Evolutionary conservation across 2,888 invertebrate species (phyloP).

Genomic region (Nymphalis urticae): DNA sequence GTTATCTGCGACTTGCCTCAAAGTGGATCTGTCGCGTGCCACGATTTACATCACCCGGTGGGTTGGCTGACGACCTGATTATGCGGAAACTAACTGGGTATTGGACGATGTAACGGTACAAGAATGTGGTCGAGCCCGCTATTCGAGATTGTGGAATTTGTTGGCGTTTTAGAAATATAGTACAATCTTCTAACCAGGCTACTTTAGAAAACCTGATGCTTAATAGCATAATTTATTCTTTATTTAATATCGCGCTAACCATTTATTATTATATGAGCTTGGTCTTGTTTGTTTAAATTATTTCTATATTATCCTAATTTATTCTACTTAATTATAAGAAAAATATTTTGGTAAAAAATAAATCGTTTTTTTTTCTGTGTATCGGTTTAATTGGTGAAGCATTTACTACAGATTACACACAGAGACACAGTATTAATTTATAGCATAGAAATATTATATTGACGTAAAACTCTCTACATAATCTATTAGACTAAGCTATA

Average conservation of each 20-base stretch:
- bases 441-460: too few relatives aligned
- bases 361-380: too few relatives aligned
- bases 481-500: neutral
- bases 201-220: constrained; percentile 4
- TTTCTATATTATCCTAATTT: neutral
- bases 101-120: constrained; percentile 66
- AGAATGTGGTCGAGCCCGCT: constrained; percentile 52
- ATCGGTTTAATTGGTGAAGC: too few relatives aligned
- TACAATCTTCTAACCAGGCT: constrained; percentile 13
- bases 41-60: constrained; percentile 54
- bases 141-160: constrained; percentile 38
- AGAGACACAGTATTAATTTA: too few relatives aligned
- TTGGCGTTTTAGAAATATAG: constrained; percentile 34
- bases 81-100: constrained; percentile 61
- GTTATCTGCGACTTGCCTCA: neutral
- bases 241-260: neutral
- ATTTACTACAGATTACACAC: too few relatives aligned
- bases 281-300: neutral
- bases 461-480: too few relatives aligned
- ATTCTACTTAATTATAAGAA: neutral
- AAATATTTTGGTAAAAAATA: too few relatives aligned
- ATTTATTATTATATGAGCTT: neutral
- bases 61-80: constrained; percentile 54
- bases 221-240: neutral
- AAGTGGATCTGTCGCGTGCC: constrained; percentile 49